phyloP scores from a whole-genome alignment of 2,797 vertebrate species.

The Perodicticus potto region DNA sequence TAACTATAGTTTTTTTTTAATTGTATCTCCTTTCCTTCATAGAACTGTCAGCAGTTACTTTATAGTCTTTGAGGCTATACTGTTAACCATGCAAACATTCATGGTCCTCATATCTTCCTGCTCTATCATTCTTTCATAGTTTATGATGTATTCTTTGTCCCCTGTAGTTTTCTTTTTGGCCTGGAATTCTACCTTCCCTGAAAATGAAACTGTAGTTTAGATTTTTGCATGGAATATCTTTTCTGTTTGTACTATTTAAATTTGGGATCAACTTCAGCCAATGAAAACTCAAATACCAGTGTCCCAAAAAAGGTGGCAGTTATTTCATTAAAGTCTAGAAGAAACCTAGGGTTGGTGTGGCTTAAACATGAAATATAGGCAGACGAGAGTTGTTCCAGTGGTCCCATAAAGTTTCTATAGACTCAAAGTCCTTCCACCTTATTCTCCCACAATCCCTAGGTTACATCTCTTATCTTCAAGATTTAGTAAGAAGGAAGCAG shows the following conservation, averaged over 20 bases:
- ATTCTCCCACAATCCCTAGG: neutral
- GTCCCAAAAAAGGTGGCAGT: neutral
- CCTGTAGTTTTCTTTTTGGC: conserved; percentile 57
- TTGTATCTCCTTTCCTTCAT: neutral
- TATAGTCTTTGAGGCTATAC: neutral
- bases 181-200: conserved; percentile 34
- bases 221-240: conserved; percentile 54
- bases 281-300: neutral
- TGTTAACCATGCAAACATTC: conserved; percentile 28
- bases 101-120: neutral
- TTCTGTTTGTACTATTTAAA: conserved; percentile 35
- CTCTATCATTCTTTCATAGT: neutral
- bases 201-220: conserved; percentile 47
- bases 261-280: conserved; percentile 23
- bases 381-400: neutral
- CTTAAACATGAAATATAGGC: neutral
- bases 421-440: neutral
- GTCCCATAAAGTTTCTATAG: neutral
- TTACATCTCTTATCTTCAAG: neutral
- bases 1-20: neutral
- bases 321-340: conserved; percentile 15
- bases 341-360: neutral
- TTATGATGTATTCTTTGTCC: conserved; percentile 26
- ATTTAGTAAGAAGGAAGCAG: conserved; percentile 15
- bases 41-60: neutral